Percentiles rank a stretch among this genome's conserved stretches.
Conservation (phyloP, 92 coral and sea anemone species). For the Porites rus region DNA sequence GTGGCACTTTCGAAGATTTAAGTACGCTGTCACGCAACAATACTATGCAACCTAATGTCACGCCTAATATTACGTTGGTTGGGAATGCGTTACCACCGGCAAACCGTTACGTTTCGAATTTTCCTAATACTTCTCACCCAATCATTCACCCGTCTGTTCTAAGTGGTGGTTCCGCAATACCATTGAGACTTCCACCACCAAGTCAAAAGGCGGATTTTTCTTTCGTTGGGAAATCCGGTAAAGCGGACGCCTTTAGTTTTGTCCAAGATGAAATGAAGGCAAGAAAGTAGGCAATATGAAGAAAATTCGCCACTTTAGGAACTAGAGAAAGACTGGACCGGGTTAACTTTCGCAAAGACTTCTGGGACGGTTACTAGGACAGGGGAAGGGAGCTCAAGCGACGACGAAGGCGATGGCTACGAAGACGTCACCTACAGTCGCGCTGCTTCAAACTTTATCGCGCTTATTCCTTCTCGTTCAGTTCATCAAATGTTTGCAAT, state of each 20-base stretch:
- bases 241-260: conserved; percentile 90
- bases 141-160: conserved; percentile 1
- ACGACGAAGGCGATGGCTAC: neutral
- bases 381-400: too few relatives aligned
- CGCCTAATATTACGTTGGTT: neutral
- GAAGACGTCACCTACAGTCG: neutral
- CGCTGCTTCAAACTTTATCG: too few relatives aligned
- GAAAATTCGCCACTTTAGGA: too few relatives aligned
- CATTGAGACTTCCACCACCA: conserved; percentile 65
- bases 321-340: too few relatives aligned
- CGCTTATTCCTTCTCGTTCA: too few relatives aligned
- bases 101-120: neutral
- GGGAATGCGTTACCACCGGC: neutral
- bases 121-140: conserved; percentile 13
- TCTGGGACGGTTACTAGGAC: too few relatives aligned
- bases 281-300: conserved; percentile 45
- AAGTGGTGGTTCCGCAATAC: conserved; percentile 61
- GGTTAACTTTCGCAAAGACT: too few relatives aligned
- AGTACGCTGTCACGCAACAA: conserved; percentile 15
- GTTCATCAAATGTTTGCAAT: too few relatives aligned
- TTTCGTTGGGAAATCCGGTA: conserved; percentile 80
- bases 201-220: conserved; percentile 73
- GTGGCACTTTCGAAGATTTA: neutral
- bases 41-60: neutral
- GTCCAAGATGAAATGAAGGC: conserved; percentile 95